A percentile compares a stretch with the other conserved stretches of the same genome.
Conservation (phyloP, 1,140 invertebrate genomes). For the Diachasmimorpha longicaudata region DNA sequence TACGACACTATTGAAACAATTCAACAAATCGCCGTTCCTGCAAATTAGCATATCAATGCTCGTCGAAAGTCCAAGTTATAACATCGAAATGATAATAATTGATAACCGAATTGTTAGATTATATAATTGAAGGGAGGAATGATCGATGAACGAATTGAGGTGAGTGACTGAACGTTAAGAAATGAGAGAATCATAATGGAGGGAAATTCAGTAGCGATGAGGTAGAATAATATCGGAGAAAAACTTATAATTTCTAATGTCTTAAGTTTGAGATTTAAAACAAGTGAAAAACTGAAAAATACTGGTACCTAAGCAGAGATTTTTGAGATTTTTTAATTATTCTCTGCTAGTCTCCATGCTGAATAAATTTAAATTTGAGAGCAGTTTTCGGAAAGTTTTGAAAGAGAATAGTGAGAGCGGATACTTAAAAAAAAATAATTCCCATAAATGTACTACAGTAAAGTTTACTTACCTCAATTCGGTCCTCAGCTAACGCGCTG, state of each 20-base stretch:
- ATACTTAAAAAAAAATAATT: no score
- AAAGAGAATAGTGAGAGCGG: no score
- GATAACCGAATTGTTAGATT: slow-evolving; percentile 27
- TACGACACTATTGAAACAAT: not conserved
- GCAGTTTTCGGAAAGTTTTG: no score
- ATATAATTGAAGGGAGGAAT: slow-evolving; percentile 1
- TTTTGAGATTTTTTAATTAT: no score
- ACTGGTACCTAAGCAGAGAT: no score
- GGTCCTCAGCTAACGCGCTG: not conserved
- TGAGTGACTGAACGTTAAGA: not conserved
- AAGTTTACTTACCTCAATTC: no score
- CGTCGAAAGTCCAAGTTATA: slow-evolving; percentile 26
- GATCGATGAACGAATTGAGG: not conserved
- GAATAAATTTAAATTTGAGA: no score
- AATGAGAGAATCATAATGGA: not conserved
- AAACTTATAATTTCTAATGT: no score
- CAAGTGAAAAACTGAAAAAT: no score
- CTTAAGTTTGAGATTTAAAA: no score
- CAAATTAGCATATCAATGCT: slow-evolving; percentile 29
- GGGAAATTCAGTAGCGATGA: not conserved
- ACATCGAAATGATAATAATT: slow-evolving; percentile 27
- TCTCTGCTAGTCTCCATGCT: no score
- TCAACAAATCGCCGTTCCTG: slow-evolving; percentile 18
- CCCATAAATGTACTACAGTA: no score
- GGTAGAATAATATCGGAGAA: not conserved